A percentile compares a stretch with the other conserved stretches of the same genome.
These are phyloP conservation scores for Gryllus longicercus DNA, from an alignment of 2,888 invertebrate genomes.

Conservation along the genomic window DNA sequence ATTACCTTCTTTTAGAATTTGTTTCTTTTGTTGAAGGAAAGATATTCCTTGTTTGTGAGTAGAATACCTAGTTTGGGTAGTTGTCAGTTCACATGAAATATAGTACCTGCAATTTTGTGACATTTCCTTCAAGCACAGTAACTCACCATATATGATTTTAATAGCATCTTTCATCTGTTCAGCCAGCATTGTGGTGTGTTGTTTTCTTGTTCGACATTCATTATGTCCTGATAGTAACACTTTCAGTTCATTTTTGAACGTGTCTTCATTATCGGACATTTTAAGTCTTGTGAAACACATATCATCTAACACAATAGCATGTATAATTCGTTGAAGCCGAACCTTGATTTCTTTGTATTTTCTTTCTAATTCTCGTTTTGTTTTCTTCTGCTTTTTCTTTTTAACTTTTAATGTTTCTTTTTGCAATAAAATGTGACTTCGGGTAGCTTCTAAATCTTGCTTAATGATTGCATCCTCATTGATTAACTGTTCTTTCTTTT, in stretches of 20 bases:
- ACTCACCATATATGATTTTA: neutral
- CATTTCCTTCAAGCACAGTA: neutral
- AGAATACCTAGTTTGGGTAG: neutral
- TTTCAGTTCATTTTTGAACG: neutral
- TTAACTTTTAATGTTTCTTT: neutral
- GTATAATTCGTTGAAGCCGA: neutral
- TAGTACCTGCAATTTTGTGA: neutral
- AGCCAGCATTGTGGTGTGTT: neutral
- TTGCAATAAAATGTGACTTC: neutral
- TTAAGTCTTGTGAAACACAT: neutral
- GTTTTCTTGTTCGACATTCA: neutral
- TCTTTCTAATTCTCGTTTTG: neutral
- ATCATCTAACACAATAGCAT: neutral
- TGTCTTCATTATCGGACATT: neutral
- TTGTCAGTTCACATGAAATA: neutral
- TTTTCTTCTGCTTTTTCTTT: neutral
- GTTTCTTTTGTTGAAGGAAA: neutral
- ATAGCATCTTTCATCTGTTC: neutral
- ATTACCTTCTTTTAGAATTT: neutral
- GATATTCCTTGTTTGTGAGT: neutral
- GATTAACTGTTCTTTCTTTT: neutral
- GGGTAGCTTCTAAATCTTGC: neutral
- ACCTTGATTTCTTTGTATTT: neutral
- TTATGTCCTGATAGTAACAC: neutral
- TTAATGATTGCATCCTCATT: neutral